Base-by-base conservation (phyloP, 1,140 invertebrate species). In the Papilio glaucus region DNA sequence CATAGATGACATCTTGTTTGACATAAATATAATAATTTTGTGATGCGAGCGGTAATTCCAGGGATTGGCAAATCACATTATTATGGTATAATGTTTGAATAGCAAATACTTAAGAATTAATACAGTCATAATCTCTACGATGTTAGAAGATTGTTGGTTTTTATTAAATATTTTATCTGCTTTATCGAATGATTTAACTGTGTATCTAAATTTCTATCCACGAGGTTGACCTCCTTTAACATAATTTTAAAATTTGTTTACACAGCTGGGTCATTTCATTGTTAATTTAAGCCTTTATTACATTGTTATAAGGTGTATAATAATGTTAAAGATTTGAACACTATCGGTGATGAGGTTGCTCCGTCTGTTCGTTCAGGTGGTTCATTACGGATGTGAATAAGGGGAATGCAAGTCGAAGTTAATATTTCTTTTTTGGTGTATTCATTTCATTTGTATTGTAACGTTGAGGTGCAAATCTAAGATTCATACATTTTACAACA, bases 181-280 rank as follows among this genome's bases (percentile, higher is more conserved):
- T n/a, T n/a, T 33, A 33, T 33, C 29, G 6, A 33, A 33, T 33
- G 29, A 33, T 3, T 33, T 33, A 33, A n/a, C n/a, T n/a, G n/a
- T 6, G 29, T 13, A 41, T 12, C 13, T 41, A 13, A 13, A 13
- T 21, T 57, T 57, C 2, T 33, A 6, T 33, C 49, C 24, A 26
- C n/a, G n/a, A 57, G 49, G 49, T 49, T 53, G 24, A 10, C 21
- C 21, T 57, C 49, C 21, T 49, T 18, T 18, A 70, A 57, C 4
- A 15, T 3, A 13, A 53, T 5, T 60, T 72, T 61, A 18, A 62
- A 29, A 4, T 21, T 72, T 72, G 39, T 72, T 72, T 72, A 62
- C 29, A 42, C 71, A 72, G 71, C 60, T 72, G 53, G 42, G 26
- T 62, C 45, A 33, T 39, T 33, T n/a, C 6, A 65, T 65, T 61